Evolutionary conservation across 2,888 invertebrate species (phyloP).

Genomic region (Meloe dianella): DNA sequence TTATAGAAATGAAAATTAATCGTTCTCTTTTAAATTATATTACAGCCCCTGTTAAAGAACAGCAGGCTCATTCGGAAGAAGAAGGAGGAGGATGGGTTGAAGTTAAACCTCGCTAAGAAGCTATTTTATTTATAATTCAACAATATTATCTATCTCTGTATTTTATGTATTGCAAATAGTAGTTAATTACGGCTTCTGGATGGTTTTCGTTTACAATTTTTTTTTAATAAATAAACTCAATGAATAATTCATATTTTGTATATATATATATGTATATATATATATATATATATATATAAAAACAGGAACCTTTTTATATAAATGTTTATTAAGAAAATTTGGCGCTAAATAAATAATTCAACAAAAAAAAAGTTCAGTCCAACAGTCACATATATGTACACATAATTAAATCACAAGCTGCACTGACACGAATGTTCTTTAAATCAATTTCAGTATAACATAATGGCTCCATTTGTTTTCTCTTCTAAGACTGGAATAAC

Average conservation of each 20-base stretch:
- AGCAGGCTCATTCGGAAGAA: constrained; percentile 45
- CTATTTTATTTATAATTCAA: constrained; percentile 6
- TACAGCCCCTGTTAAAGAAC: constrained; percentile 45
- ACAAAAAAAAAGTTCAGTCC: not conserved
- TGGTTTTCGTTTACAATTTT: not conserved
- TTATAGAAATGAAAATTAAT: constrained; percentile 17
- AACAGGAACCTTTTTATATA: constrained; percentile 4
- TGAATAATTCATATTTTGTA: constrained; percentile 18
- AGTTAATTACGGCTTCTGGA: not conserved
- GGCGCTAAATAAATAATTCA: constrained; percentile 32
- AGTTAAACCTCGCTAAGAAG: constrained; percentile 49
- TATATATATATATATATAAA: not conserved
- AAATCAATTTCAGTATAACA: constrained; percentile 68
- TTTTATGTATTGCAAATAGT: constrained; percentile 5
- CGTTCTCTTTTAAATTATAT: constrained; percentile 27
- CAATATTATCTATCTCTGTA: constrained; percentile 17
- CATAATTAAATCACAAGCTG: constrained; percentile 9
- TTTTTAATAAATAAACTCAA: constrained; percentile 13
- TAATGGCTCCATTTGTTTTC: constrained; percentile 83
- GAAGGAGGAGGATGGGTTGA: constrained; percentile 56
- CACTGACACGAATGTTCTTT: not conserved
- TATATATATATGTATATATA: not conserved
- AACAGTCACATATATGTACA: constrained; percentile 33
- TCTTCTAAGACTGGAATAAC: constrained; percentile 75
- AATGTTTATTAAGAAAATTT: constrained; percentile 19